Evolutionary conservation across 2,113 vertebrate genomes (phyloP).

Genomic region (Perca fluviatilis): DNA sequence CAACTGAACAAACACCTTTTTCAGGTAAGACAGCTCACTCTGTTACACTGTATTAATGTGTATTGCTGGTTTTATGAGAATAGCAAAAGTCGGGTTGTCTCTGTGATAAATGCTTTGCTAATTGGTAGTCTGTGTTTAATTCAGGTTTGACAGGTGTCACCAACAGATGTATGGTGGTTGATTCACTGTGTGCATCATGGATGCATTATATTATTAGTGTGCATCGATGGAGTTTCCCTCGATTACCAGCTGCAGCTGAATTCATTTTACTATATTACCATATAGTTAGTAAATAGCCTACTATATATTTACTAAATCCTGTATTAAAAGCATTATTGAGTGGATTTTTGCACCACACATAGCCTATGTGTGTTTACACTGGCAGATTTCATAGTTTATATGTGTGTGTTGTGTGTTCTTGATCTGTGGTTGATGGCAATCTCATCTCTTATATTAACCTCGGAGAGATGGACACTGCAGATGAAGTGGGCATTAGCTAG

Average conservation of each 20-base stretch:
- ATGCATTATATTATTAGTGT: too few relatives aligned
- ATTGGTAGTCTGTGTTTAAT: neutral
- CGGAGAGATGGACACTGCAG: neutral
- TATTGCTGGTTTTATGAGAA: neutral
- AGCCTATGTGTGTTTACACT: neutral
- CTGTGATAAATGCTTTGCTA: neutral
- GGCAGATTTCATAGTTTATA: neutral
- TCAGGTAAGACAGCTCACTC: constrained; percentile 6
- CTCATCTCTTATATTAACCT: neutral
- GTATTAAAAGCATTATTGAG: neutral
- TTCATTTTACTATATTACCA: neutral
- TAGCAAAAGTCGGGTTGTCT: neutral
- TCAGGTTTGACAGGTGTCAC: constrained; percentile 14
- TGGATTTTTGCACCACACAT: neutral
- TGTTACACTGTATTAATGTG: neutral
- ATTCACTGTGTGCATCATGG: constrained; percentile 1
- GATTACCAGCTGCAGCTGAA: constrained; percentile 9
- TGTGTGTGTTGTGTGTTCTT: neutral
- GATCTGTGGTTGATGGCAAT: neutral
- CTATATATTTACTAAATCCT: constrained; percentile 2
- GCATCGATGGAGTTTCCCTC: neutral
- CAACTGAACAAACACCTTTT: neutral
- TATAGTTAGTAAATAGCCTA: too few relatives aligned
- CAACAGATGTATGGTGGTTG: constrained; percentile 24
- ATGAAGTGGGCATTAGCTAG: neutral